Evolutionary conservation across 2,888 invertebrate species (phyloP).

Genomic region (Abrostola triplasia): DNA sequence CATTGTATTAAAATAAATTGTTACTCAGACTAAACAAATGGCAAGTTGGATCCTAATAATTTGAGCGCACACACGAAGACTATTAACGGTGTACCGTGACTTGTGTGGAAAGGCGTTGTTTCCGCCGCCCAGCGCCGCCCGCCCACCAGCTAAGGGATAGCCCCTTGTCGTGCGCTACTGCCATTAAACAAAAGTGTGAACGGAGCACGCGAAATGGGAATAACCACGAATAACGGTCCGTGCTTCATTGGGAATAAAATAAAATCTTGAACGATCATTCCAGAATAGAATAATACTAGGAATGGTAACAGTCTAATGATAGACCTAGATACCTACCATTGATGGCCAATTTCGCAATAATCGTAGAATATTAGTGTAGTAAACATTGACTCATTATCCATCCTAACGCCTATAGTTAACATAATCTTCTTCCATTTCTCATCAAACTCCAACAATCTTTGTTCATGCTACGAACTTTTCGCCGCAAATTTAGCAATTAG

Average conservation of each 20-base stretch:
- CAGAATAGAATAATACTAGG: background rate
- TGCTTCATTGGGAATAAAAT: background rate
- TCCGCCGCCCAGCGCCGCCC: slow-evolving; percentile 25
- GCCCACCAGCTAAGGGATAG: slow-evolving; percentile 34
- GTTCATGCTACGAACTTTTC: slow-evolving; percentile 24
- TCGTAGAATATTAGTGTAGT: no score
- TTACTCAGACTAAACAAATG: slow-evolving; percentile 10
- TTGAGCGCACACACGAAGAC: slow-evolving; percentile 18
- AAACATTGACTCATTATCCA: no score
- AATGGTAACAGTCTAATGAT: background rate
- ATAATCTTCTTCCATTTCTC: no score
- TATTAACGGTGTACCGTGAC: slow-evolving; percentile 25
- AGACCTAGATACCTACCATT: no score
- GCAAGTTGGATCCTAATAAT: slow-evolving; percentile 3
- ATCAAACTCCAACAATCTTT: slow-evolving; percentile 6
- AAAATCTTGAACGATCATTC: background rate
- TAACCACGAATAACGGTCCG: slow-evolving; percentile 25
- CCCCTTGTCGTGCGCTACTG: slow-evolving; percentile 47
- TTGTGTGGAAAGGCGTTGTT: slow-evolving; percentile 41
- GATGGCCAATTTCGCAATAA: no score
- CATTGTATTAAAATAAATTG: no score
- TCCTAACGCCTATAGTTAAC: no score
- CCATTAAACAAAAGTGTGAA: slow-evolving; percentile 49
- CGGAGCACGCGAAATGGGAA: slow-evolving; percentile 47
- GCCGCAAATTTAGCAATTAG: slow-evolving; percentile 53